Evolutionary conservation across 2,797 vertebrate species (phyloP), one percentile per base, ranked within the genome.

Genomic region (Cyclopterus lumpus): DNA sequence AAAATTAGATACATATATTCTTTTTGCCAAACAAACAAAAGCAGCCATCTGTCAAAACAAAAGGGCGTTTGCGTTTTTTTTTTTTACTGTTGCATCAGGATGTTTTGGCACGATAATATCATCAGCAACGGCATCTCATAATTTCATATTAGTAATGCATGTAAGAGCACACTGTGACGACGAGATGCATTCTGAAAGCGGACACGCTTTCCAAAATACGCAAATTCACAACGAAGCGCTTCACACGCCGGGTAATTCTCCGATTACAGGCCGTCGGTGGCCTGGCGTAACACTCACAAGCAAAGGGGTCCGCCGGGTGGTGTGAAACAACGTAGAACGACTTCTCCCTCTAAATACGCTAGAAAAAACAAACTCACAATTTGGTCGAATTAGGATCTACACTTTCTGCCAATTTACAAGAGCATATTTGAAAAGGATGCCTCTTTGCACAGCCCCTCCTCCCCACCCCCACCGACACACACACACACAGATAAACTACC

Each of bases 91-190:
- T 62, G 46, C 63, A 77, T 79, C 36, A 46, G 46, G 73, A 73
- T 36, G 71, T 57, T 75, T 66, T 66, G 62, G 68, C 32, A 75
- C 81, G 61, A 79, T 80, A 53, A 87, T 88, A 73, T 59, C 61
- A 86, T 77, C 82, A 79, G 79, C 57, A 73, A 81, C 85, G 81
- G 81, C 76, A 86, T 79, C 78, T 84, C 81, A 88, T 92, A 78
- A 73, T 88, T 87, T 83, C 59, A 48, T 79, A 87, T 93, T 85
- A 92, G 90, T 93, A 89, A 92, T 86, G 89, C 83, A 92, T 91
- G 77, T 81, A 86, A 89, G 61, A 80, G 62, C 76, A 84, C 73
- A 82, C 70, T 85, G 84, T 84, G 83, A 92, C 86, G 91, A 91
- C 83, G 91, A 81, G 82, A 86, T 91, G 80, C 61, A 93, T 93